phyloP scores from a whole-genome alignment of 2,113 vertebrate species.

The Colaptes auratus region DNA sequence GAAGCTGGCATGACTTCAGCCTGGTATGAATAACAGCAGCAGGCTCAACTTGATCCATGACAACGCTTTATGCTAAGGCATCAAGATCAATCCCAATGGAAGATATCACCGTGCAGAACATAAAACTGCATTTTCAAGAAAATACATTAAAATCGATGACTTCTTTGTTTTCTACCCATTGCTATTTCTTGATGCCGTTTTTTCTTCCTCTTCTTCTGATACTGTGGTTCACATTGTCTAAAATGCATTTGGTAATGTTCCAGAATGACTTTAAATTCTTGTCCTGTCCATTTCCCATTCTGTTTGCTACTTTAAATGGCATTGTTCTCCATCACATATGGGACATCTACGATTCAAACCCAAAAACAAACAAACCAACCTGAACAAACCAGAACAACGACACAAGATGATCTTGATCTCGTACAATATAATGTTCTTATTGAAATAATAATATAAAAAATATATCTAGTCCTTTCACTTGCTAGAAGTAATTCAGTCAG shows the following conservation, averaged over 20 bases:
- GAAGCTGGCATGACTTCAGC: too few relatives aligned
- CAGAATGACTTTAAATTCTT: background rate
- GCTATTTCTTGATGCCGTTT: background rate
- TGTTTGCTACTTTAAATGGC: background rate
- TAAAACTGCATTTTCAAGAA: background rate
- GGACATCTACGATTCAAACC: background rate
- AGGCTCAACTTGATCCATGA: too few relatives aligned
- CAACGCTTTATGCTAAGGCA: background rate
- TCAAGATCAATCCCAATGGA: background rate
- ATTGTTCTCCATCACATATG: background rate
- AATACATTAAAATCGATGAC: background rate
- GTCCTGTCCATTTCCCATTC: background rate
- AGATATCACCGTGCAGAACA: background rate
- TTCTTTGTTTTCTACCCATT: background rate
- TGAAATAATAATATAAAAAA: background rate
- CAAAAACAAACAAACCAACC: background rate
- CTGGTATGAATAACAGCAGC: too few relatives aligned
- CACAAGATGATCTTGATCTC: background rate
- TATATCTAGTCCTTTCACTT: background rate
- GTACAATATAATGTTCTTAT: background rate
- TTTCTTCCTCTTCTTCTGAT: fast-evolving
- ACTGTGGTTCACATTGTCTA: background rate
- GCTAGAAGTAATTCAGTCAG: background rate
- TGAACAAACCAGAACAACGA: background rate
- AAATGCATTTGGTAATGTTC: background rate